phyloP scores from a whole-genome alignment of 2,888 invertebrate genomes.

The Lasioglossum leucozonium region DNA sequence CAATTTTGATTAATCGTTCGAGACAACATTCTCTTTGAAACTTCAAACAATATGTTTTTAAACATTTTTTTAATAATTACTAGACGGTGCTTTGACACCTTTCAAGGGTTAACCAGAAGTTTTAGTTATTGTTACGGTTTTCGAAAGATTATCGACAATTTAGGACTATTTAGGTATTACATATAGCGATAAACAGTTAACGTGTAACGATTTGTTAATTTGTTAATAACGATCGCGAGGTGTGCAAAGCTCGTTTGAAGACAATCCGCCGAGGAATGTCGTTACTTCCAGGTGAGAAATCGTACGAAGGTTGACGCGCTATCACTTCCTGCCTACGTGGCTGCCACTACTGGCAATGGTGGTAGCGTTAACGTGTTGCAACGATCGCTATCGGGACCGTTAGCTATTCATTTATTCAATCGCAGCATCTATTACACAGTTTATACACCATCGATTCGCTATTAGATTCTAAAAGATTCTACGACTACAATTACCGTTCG shows the following conservation, averaged over 20 bases:
- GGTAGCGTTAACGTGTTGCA: conserved; percentile 49
- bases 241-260: background rate
- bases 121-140: background rate
- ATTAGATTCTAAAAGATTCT: background rate
- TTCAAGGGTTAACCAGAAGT: background rate
- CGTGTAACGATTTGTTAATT: background rate
- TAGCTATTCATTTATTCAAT: conserved; percentile 61
- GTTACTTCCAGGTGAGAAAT: conserved; percentile 65
- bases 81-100: background rate
- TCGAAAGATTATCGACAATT: background rate
- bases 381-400: conserved; percentile 62
- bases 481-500: background rate
- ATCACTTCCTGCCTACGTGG: conserved; percentile 57
- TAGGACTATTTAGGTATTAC: background rate
- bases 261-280: conserved; percentile 70
- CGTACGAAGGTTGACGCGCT: conserved; percentile 67
- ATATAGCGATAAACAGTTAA: background rate
- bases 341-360: conserved; percentile 27
- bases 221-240: background rate
- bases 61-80: too few species aligned
- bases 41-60: background rate
- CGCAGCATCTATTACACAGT: conserved; percentile 24
- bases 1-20: background rate
- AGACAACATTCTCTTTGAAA: background rate
- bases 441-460: background rate